phyloP scores from a whole-genome alignment of 2,888 invertebrate species.

The Drosophila acutilabella region DNA sequence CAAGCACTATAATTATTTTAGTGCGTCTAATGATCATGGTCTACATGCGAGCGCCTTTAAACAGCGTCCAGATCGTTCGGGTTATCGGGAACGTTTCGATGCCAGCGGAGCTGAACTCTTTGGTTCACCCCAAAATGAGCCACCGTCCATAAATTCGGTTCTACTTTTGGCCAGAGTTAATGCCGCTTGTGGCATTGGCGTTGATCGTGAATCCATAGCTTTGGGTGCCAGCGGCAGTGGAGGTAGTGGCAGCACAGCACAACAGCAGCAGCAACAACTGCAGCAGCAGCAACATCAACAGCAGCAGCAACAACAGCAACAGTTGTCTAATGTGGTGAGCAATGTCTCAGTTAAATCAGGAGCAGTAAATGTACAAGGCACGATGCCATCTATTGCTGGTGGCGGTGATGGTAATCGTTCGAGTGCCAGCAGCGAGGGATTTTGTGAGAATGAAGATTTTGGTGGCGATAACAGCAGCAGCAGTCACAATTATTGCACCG shows the following conservation, averaged over 20 bases:
- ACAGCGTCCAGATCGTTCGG: constrained; percentile 80
- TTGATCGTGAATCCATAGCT: constrained; percentile 33
- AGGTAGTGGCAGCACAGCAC: constrained; percentile 8
- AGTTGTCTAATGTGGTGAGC: constrained; percentile 4
- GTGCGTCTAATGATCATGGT: constrained; percentile 85
- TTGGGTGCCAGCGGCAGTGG: constrained; percentile 12
- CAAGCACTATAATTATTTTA: constrained; percentile 87
- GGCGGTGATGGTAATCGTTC: constrained; percentile 92
- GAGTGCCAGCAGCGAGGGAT: constrained; percentile 97
- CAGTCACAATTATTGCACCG: constrained; percentile 84
- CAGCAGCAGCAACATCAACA: too few relatives aligned
- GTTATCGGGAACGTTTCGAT: constrained; percentile 83
- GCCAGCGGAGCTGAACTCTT: constrained; percentile 49
- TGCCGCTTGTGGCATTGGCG: constrained; percentile 37
- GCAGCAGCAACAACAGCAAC: not conserved
- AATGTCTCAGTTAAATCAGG: constrained; percentile 26
- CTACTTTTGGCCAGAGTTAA: constrained; percentile 44
- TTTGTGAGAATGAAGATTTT: constrained; percentile 96
- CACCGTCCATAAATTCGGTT: constrained; percentile 47
- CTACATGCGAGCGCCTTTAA: constrained; percentile 85
- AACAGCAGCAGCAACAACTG: too few relatives aligned
- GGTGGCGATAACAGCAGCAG: constrained; percentile 90
- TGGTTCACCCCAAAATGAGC: constrained; percentile 37
- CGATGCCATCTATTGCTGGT: not conserved
- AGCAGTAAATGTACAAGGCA: constrained; percentile 12